Percentiles rank a stretch among this genome's conserved stretches.
Conservation (phyloP, 2,113 vertebrate species). For the Camelus bactrianus region DNA sequence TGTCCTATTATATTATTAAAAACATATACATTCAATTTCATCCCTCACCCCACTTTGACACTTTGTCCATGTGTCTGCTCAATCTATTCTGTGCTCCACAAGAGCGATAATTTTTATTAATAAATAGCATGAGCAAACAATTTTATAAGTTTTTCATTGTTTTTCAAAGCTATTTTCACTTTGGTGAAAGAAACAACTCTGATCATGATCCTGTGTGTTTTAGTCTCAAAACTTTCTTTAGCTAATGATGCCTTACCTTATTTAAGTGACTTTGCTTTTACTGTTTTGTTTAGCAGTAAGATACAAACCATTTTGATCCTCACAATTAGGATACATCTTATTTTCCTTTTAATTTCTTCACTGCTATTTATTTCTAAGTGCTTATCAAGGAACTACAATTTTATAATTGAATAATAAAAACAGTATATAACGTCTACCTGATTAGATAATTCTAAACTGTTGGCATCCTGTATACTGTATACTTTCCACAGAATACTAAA, state of each 20-base stretch:
- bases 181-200: neutral
- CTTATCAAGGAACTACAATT: neutral
- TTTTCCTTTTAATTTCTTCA: neutral
- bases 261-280: constrained; percentile 6
- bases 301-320: neutral
- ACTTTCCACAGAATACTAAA: neutral
- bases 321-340: neutral
- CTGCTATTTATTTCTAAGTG: neutral
- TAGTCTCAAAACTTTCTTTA: neutral
- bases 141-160: neutral
- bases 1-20: neutral
- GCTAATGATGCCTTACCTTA: neutral
- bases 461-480: neutral
- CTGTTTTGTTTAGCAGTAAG: neutral
- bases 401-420: neutral
- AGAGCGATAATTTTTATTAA: neutral
- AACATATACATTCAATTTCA: neutral
- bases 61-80: neutral
- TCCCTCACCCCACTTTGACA: neutral
- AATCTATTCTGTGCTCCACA: neutral
- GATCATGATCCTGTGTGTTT: neutral
- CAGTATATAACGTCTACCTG: neutral
- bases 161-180: constrained; percentile 39
- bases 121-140: neutral
- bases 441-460: neutral